These are phyloP conservation scores for Orientallactaga bullata DNA, from an alignment of 2,113 vertebrate genomes.

Conservation along the genomic window DNA sequence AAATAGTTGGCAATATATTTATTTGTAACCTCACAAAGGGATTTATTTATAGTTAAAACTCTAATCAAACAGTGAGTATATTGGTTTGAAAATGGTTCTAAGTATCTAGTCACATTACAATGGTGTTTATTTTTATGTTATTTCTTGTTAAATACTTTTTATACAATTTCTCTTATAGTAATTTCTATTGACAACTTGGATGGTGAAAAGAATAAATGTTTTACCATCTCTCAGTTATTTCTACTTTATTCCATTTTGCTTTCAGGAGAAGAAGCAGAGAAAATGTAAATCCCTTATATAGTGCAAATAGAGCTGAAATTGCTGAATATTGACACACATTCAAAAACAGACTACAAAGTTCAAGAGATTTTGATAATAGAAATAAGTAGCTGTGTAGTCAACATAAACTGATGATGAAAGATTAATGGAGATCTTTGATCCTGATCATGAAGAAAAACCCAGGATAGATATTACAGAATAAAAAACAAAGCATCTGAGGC, in stretches of 20 bases:
- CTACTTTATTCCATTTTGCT: conserved; percentile 94
- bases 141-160: conserved; percentile 33
- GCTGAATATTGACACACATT: conserved; percentile 94
- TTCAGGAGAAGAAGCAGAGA: conserved; percentile 93
- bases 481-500: conserved; percentile 90
- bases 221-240: conserved; percentile 80
- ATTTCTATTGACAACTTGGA: conserved; percentile 55
- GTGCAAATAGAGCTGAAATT: conserved; percentile 95
- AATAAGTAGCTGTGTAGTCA: conserved; percentile 93
- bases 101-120: conserved; percentile 66
- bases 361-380: conserved; percentile 94
- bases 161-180: conserved; percentile 9
- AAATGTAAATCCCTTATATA: conserved; percentile 95
- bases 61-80: neutral
- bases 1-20: neutral
- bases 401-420: conserved; percentile 90
- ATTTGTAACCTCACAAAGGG: neutral
- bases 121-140: neutral
- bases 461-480: conserved; percentile 93
- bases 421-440: conserved; percentile 93
- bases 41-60: conserved; percentile 21
- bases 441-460: conserved; percentile 92
- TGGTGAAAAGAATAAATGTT: conserved; percentile 44
- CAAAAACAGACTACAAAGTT: conserved; percentile 94
- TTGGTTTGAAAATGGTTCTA: conserved; percentile 43